Base-by-base conservation (phyloP, 2,113 vertebrate species). In the Emydocephalus ijimae region DNA sequence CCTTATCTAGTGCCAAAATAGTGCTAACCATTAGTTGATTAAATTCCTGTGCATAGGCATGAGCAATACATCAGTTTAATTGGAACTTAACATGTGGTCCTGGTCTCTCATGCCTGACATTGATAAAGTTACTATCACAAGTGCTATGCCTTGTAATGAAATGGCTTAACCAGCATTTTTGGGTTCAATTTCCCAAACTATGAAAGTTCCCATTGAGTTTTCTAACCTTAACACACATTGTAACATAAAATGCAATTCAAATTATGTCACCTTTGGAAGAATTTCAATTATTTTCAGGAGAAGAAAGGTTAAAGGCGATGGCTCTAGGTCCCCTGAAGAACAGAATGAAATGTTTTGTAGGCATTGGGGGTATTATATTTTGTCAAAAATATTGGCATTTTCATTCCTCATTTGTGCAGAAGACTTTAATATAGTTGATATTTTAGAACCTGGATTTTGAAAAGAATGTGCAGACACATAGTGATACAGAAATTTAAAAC, bases 201-300 rank as follows among this genome's bases (percentile, higher is more conserved):
- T 74, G 92, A 94, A 95, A 95, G 92, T 92, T 92, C 92, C 92
- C 94, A 48, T 34, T 50, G 88, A 61, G 90, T 92, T 95, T 94
- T 92, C 91, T 97, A 95, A 96, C 96, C 94, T 97, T 95, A 95
- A 94, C 87, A 90, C 89, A 94, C 94, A 94, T 93, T 94, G 96
- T 95, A 93, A 94, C 95, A 93, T 94, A 93, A 93, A 94, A 95
- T 95, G 94, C 94, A 96, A 96, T 96, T 96, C 95, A 96, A 96
- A 96, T 96, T 92, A 91, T 96, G 95, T 96, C 96, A 96, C 95
- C 93, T 96, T 94, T 96, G 94, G 92, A 94, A 94, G 95, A 95
- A 92, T 95, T 97, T 95, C 95, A 96, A 96, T 96, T 96, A 96
- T 91, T 95, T 96, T 90, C 88, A 87, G 86, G 94, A 90, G 94